phyloP scores from a whole-genome alignment of 2,113 vertebrate species.

The Oreochromis spilurus region DNA sequence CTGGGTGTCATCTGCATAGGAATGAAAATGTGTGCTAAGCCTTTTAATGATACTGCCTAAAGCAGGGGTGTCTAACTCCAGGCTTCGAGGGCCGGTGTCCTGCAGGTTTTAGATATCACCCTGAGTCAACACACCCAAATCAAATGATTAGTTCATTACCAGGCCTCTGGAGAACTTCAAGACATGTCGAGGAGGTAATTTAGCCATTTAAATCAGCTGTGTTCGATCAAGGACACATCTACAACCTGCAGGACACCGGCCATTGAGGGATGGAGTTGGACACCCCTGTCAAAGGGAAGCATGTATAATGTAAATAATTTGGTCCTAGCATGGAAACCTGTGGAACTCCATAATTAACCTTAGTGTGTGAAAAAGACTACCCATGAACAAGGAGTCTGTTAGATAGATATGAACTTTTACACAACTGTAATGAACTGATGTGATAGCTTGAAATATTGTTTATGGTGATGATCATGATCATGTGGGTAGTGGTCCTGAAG shows the following conservation, averaged over 20 bases:
- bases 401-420: neutral
- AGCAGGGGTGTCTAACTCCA: fast-evolving
- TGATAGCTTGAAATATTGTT: neutral
- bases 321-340: neutral
- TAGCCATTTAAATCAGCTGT: neutral
- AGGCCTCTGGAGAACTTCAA: neutral
- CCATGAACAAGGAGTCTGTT: neutral
- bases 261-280: too few species aligned
- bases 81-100: neutral
- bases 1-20: neutral
- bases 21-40: neutral
- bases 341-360: neutral
- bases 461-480: neutral
- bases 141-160: neutral
- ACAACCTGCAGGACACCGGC: neutral
- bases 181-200: neutral
- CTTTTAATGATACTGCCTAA: neutral
- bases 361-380: neutral
- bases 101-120: neutral
- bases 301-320: neutral
- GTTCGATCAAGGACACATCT: neutral
- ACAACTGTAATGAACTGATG: neutral
- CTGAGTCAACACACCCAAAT: neutral
- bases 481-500: neutral
- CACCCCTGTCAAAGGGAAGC: neutral